These are phyloP conservation scores for Corythaeola cristata DNA, from an alignment of 2,113 vertebrate genomes.

Conservation along the genomic window DNA sequence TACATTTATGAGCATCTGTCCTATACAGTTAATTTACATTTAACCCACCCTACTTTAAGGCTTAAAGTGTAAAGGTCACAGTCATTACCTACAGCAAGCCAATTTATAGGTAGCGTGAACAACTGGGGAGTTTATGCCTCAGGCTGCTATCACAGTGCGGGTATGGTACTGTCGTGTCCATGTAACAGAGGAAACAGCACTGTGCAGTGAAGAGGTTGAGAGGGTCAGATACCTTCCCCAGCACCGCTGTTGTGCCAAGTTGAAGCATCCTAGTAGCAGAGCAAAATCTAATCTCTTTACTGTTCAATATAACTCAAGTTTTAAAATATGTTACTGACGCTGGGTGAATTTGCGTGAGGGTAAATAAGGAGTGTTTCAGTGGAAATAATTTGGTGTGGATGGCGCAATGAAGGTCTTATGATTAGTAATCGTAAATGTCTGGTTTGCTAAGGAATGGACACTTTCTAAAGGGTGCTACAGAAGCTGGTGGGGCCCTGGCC, in stretches of 20 bases:
- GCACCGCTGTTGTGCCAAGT: neutral
- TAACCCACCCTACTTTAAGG: neutral
- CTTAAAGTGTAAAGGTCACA: neutral
- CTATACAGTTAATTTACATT: neutral
- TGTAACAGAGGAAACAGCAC: neutral
- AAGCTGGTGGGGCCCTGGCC: rapidly evolving
- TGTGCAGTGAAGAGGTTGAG: neutral
- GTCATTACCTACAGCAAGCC: neutral
- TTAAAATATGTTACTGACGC: neutral
- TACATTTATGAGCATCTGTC: neutral
- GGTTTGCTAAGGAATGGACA: neutral
- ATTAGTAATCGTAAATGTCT: neutral
- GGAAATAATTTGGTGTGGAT: neutral
- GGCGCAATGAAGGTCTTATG: neutral
- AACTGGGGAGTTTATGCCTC: neutral
- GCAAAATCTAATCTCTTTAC: neutral
- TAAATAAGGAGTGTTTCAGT: neutral
- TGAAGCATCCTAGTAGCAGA: neutral
- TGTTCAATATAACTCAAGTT: neutral
- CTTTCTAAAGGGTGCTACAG: neutral
- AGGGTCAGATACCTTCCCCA: neutral
- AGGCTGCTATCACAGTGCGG: neutral
- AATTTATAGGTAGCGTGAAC: neutral
- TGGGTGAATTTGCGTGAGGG: neutral
- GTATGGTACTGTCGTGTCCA: neutral